Evolutionary conservation across 2,888 invertebrate species (phyloP), one percentile per base, ranked within the genome.

Genomic region (Sylvicola cinctus): DNA sequence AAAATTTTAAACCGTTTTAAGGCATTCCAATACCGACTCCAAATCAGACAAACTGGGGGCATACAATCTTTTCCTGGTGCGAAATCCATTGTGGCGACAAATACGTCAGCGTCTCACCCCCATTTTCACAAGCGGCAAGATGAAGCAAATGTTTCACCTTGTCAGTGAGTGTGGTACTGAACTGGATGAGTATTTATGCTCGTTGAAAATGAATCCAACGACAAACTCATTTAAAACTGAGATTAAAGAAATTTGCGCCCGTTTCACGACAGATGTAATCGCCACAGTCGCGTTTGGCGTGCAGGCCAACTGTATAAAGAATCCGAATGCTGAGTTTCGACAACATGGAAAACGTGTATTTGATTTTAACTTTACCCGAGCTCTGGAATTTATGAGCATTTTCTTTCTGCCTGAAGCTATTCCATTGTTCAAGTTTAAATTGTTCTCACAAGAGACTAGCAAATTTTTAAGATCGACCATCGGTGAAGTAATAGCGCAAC

Each of bases 61-160:
- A 1, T 45, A 53, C 8, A 62, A 58, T 45, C 39, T 65, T 2
- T 62, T 64, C 40, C 46, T 60, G 32, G 42, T 61, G 0, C 55
- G 52, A 13, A 58, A 57, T 47, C 54, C 55, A 0, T 38, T 48
- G 1, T 63, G 65, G 63, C 60, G 54, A 37, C 40, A 48, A 10
- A 40, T 63, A 1, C 48, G 65, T 17, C 32, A 46, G 2, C 61
- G 59, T 38, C 35, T 65, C 3, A 52, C 63, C 1, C 62, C 65
- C 0, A 50, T 61, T 2, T 64, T 61, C 39, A 60, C 60, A 2
- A 52, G 50, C 33, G 57, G 52, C 3, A 57, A 56, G 34, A 44
- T 58, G 1, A 58, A 55, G 32, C 51, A 53, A 37, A 52, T 55
- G 54, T 57, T 55, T 46, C 44, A 46, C 2, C 41, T 57, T 8